Evolutionary conservation across 2,888 invertebrate genomes (phyloP), one percentile per base, ranked within the genome.

Genomic region (Marasmarcha lunaedactyla): DNA sequence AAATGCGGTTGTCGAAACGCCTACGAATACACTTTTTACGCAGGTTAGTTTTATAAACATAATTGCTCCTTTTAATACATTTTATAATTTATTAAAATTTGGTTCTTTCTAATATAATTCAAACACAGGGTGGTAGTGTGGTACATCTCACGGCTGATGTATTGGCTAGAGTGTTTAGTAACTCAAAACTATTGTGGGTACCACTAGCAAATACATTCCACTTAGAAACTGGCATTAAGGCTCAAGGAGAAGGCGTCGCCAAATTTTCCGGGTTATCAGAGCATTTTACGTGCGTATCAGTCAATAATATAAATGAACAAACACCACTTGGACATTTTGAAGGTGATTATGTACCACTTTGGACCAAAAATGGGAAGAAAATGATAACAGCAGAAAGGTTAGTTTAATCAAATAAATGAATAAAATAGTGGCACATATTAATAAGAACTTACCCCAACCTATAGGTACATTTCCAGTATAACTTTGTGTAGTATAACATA

Each of bases 101-200:
- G 7, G 7, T 7, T 20, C 7, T 30, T 35, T 40, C 42, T 40
- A 37, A 55, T 67, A n/a, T n/a, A n/a, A n/a, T n/a, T n/a, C n/a
- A n/a, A n/a, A n/a, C 84, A 40, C 66, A 93, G 90, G 89, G 90
- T 51, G 96, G 94, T 35, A 90, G 91, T 67, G 87, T 95, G 36
- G 93, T 94, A 0, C 91, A 94, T 68, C 70, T 97, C 14, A 92
- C 91, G 0, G 86, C 88, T 46, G 94, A 93, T 71, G 90, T 92
- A 0, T 85, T 93, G 38, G 77, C 88, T 48, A 84, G 87, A 63
- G 76, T 93, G 4, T 88, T 87, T 35, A 55, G 71, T 13, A 85
- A 84, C 6, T 84, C 86, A 1, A 87, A 88, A 43, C 67, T 92
- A 1, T 65, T 94, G 13, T 90, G 92, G 64, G 84, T 94, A 43